phyloP scores from a whole-genome alignment of 2,888 invertebrate genomes.

The Dynastes grantii region DNA sequence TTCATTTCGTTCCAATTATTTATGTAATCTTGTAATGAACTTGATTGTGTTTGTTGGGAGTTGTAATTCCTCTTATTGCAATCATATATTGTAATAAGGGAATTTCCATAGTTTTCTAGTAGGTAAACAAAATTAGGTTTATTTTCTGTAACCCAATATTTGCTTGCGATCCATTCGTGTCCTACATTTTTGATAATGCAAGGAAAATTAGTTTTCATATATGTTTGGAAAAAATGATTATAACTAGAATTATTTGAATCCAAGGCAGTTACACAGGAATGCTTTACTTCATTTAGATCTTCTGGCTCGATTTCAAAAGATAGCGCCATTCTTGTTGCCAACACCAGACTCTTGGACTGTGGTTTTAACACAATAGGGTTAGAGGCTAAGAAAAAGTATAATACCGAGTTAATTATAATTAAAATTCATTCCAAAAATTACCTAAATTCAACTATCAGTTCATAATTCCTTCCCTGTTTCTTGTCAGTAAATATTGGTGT shows the following conservation, averaged over 20 bases:
- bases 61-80: constrained; percentile 83
- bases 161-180: constrained; percentile 77
- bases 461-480: not conserved
- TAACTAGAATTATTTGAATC: constrained; percentile 65
- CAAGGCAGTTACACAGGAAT: not conserved
- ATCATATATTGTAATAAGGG: constrained; percentile 85
- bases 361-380: not conserved
- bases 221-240: constrained; percentile 75
- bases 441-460: too few relatives aligned
- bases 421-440: too few relatives aligned
- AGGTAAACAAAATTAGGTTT: constrained; percentile 79
- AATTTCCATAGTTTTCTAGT: constrained; percentile 74
- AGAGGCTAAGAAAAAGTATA: too few relatives aligned
- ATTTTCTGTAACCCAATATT: constrained; percentile 75
- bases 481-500: not conserved
- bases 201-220: constrained; percentile 75
- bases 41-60: constrained; percentile 81
- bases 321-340: constrained; percentile 41
- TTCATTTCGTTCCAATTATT: constrained; percentile 77
- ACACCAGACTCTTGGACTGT: not conserved
- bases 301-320: constrained; percentile 40
- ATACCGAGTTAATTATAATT: too few relatives aligned
- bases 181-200: constrained; percentile 80
- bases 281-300: not conserved
- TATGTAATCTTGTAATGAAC: constrained; percentile 81